These are phyloP conservation scores for Tinea trinotella DNA, from an alignment of 2,888 invertebrate genomes.

Conservation along the genomic window DNA sequence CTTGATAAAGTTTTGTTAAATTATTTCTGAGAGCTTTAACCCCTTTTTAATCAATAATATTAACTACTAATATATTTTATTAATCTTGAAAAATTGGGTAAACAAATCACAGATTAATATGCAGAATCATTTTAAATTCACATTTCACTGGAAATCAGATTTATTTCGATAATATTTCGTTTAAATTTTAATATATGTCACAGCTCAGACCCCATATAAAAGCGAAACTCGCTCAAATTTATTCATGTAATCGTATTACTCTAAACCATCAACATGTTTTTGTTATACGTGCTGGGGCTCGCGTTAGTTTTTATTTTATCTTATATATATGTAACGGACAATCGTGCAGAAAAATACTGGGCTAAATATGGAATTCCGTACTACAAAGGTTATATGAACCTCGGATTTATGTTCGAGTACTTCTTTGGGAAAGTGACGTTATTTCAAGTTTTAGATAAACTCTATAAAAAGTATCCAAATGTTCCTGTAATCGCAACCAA, in stretches of 20 bases:
- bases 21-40: too few species aligned
- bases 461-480: slow-evolving; percentile 16
- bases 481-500: neutral
- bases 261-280: neutral
- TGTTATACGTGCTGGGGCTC: neutral
- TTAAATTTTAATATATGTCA: too few species aligned
- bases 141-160: too few species aligned
- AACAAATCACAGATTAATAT: too few species aligned
- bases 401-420: neutral
- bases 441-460: neutral
- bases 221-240: neutral
- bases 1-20: too few species aligned
- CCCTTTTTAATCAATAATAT: too few species aligned
- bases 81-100: too few species aligned
- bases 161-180: too few species aligned
- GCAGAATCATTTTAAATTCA: too few species aligned
- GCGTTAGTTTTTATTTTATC: neutral
- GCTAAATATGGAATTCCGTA: slow-evolving; percentile 8
- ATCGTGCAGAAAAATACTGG: slow-evolving; percentile 14
- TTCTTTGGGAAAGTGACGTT: neutral
- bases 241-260: neutral
- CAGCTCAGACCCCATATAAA: neutral
- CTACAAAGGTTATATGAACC: neutral
- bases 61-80: too few species aligned
- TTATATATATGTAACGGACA: neutral